Conservation (phyloP, 1,140 invertebrate genomes). For the Patella vulgata region DNA sequence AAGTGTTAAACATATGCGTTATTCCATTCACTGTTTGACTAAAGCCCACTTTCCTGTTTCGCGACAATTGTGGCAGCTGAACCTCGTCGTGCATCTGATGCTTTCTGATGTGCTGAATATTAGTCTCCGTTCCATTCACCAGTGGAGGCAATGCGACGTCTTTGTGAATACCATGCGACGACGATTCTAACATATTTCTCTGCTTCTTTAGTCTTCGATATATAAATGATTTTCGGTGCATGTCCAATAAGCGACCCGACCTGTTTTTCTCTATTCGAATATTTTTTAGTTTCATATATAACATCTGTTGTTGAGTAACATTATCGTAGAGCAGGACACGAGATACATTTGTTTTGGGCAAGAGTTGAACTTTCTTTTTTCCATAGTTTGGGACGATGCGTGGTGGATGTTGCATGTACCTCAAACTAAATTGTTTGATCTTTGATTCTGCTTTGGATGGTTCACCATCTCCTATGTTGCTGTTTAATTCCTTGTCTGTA, state of each 20-base stretch:
- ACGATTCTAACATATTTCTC: constrained; percentile 23
- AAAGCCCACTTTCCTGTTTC: too few relatives aligned
- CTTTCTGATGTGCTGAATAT: too few relatives aligned
- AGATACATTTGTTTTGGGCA: constrained; percentile 55
- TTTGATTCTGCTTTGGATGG: constrained; percentile 20
- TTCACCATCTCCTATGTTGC: constrained; percentile 7
- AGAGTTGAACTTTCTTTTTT: constrained; percentile 31
- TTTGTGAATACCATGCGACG: constrained; percentile 14
- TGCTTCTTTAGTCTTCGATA: constrained; percentile 41
- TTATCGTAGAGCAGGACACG: constrained; percentile 61
- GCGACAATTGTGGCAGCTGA: too few relatives aligned
- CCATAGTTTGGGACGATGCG: constrained; percentile 60
- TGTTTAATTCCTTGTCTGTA: too few relatives aligned
- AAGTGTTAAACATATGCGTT: too few relatives aligned
- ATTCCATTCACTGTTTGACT: too few relatives aligned
- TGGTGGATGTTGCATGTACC: constrained; percentile 58
- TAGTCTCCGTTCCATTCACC: not conserved
- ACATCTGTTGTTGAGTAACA: constrained; percentile 56
- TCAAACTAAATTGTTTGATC: constrained; percentile 23
- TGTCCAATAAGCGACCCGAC: constrained; percentile 39
- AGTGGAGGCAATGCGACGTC: constrained; percentile 1
- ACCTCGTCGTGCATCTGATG: not conserved
- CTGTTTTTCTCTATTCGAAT: constrained; percentile 46
- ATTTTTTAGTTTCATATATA: constrained; percentile 49
- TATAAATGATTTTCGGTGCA: constrained; percentile 48